These are phyloP conservation scores for Lepidostoma basale DNA, from an alignment of 1,140 invertebrate species.

Conservation along the genomic window DNA sequence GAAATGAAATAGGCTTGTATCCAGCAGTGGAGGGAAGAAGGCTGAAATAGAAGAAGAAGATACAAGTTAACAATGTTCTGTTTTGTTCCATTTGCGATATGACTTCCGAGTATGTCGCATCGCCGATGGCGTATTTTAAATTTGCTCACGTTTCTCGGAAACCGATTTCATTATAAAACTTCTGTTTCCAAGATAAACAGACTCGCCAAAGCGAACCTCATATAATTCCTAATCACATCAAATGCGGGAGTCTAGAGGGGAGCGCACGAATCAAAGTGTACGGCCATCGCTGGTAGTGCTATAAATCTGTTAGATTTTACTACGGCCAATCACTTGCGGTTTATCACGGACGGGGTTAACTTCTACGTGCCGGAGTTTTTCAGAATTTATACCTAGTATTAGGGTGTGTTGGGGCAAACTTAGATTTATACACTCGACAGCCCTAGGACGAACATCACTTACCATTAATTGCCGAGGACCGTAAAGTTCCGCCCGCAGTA, in stretches of 20 bases:
- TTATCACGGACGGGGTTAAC: neutral
- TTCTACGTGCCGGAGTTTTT: neutral
- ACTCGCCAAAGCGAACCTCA: neutral
- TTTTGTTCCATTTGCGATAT: no score
- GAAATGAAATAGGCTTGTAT: no score
- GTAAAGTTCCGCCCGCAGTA: neutral
- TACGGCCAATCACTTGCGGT: constrained; percentile 16
- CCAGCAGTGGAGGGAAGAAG: no score
- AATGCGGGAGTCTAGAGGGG: neutral
- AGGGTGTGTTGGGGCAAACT: constrained; percentile 36
- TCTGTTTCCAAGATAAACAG: no score
- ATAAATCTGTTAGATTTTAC: constrained; percentile 18
- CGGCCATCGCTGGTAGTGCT: neutral
- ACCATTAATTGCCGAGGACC: constrained; percentile 37
- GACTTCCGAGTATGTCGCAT: no score
- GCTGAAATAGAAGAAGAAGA: no score
- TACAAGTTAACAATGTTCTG: no score
- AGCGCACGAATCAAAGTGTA: constrained; percentile 5
- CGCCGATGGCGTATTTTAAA: no score
- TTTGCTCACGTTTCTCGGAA: no score
- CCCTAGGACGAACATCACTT: constrained; percentile 37
- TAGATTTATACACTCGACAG: constrained; percentile 44
- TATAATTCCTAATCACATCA: constrained; percentile 15
- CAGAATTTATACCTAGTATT: constrained; percentile 44
- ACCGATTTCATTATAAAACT: no score